Evolutionary conservation across 2,797 vertebrate genomes (phyloP).

Genomic region (Sorex maritimensis): DNA sequence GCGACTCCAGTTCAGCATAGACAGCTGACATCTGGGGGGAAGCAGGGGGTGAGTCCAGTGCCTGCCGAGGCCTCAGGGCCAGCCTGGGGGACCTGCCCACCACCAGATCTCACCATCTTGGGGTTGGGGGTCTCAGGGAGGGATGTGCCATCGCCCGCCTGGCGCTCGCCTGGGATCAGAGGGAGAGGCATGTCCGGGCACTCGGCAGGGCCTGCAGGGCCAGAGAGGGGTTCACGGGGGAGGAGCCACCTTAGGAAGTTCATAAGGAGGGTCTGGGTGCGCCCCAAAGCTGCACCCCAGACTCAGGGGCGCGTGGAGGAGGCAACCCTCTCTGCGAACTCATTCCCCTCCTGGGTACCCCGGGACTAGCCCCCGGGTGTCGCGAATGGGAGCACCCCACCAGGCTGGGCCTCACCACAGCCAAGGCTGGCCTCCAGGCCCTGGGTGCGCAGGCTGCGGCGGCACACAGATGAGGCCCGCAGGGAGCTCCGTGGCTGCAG

Average conservation of each 20-base stretch:
- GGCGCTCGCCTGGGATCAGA: conserved; percentile 96
- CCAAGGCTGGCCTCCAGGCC: conserved; percentile 93
- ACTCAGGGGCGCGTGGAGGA: neutral
- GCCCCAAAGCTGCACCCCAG: neutral
- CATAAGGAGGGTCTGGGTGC: neutral
- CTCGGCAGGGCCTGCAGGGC: conserved; percentile 90
- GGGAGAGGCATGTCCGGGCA: conserved; percentile 93
- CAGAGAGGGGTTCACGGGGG: neutral
- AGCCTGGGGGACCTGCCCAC: neutral
- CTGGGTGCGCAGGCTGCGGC: conserved; percentile 91
- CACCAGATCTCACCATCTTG: conserved; percentile 93
- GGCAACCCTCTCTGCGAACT: neutral
- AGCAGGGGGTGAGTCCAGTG: neutral
- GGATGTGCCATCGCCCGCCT: conserved; percentile 98
- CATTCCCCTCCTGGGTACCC: too few species aligned
- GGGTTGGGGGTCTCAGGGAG: conserved; percentile 98
- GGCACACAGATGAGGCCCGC: conserved; percentile 92
- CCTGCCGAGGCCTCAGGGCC: accelerated
- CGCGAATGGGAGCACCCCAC: too few species aligned
- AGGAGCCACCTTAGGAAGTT: neutral
- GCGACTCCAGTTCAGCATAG: conserved; percentile 96
- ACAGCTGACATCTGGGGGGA: conserved; percentile 95
- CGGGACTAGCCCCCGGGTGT: too few species aligned
- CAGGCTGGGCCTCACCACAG: conserved; percentile 85
- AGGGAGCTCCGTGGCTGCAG: conserved; percentile 94